These are phyloP conservation scores for Marronus borbonicus DNA, from an alignment of 2,888 invertebrate genomes.

Conservation along the genomic window DNA sequence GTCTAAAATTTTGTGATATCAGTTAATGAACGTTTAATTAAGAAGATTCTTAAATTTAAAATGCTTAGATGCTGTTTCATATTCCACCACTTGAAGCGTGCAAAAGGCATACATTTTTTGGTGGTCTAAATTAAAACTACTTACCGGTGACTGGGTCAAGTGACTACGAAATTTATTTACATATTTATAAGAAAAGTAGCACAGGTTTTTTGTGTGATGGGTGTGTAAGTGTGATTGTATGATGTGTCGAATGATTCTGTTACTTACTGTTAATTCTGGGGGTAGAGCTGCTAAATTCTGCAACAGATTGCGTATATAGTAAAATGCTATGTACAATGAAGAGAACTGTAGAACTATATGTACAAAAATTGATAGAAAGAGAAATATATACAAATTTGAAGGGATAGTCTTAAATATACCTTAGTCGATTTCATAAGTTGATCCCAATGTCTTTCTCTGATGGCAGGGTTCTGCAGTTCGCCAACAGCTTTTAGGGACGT, in stretches of 20 bases:
- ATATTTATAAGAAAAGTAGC: slow-evolving; percentile 28
- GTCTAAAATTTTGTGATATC: slow-evolving; percentile 75
- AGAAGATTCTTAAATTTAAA: too few relatives aligned
- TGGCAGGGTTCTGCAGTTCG: slow-evolving; percentile 96
- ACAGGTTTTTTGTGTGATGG: slow-evolving; percentile 32
- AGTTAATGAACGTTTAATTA: not conserved
- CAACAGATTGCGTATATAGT: slow-evolving; percentile 69
- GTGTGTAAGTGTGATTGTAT: slow-evolving; percentile 45
- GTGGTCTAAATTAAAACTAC: slow-evolving; percentile 43
- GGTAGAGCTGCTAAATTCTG: slow-evolving; percentile 88
- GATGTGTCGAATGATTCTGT: slow-evolving; percentile 47
- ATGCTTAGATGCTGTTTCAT: slow-evolving; percentile 18
- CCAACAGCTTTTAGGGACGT: slow-evolving; percentile 95
- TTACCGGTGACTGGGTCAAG: slow-evolving; percentile 47
- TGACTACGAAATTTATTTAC: slow-evolving; percentile 36
- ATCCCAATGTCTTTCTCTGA: slow-evolving; percentile 96
- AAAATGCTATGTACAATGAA: slow-evolving; percentile 57
- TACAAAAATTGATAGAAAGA: slow-evolving; percentile 42
- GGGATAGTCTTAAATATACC: slow-evolving; percentile 72
- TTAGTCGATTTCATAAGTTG: slow-evolving; percentile 97
- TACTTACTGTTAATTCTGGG: slow-evolving; percentile 86
- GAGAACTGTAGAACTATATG: slow-evolving; percentile 45
- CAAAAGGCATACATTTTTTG: not conserved
- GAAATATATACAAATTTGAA: slow-evolving; percentile 39
- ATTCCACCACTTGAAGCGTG: slow-evolving; percentile 24